Conservation (phyloP, 1,140 invertebrate species). For the Cyphomyrmex costatus region DNA sequence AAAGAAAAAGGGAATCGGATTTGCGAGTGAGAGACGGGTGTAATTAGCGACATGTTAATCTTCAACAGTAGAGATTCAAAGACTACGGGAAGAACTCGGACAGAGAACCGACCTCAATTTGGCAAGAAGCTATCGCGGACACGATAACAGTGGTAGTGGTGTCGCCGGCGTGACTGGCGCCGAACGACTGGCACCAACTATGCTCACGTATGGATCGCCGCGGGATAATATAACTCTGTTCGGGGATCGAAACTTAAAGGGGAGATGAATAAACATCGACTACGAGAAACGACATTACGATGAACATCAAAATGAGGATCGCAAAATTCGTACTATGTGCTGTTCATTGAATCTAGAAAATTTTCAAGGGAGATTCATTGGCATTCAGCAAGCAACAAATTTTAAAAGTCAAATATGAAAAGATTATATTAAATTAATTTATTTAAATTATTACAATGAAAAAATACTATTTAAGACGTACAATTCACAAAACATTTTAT, state of each 20-base stretch:
- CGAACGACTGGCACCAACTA: slow-evolving; percentile 58
- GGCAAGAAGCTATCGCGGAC: slow-evolving; percentile 51
- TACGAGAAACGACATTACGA: background rate
- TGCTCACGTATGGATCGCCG: slow-evolving; percentile 41
- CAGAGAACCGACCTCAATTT: slow-evolving; percentile 52
- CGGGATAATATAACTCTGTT: slow-evolving; percentile 46
- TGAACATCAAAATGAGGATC: background rate
- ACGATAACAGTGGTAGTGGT: slow-evolving; percentile 9
- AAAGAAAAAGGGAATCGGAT: background rate
- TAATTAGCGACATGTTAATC: slow-evolving; percentile 39
- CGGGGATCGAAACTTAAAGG: slow-evolving; percentile 58
- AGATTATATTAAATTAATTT: too few species aligned
- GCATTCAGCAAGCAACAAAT: too few species aligned
- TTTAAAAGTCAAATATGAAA: too few species aligned
- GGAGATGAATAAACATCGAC: slow-evolving; percentile 50
- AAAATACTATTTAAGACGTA: too few species aligned
- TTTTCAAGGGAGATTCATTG: too few species aligned
- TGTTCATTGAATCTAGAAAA: too few species aligned
- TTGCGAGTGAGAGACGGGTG: background rate
- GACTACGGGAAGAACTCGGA: background rate
- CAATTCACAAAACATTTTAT: too few species aligned
- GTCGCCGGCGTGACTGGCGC: slow-evolving; percentile 56
- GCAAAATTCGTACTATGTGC: background rate
- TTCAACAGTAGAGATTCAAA: background rate
- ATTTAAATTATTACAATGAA: too few species aligned